A percentile compares a stretch with the other conserved stretches of the same genome.
Conservation (phyloP, 53 echinoderm and acorn worm species). For the Pentamera pediparva region DNA sequence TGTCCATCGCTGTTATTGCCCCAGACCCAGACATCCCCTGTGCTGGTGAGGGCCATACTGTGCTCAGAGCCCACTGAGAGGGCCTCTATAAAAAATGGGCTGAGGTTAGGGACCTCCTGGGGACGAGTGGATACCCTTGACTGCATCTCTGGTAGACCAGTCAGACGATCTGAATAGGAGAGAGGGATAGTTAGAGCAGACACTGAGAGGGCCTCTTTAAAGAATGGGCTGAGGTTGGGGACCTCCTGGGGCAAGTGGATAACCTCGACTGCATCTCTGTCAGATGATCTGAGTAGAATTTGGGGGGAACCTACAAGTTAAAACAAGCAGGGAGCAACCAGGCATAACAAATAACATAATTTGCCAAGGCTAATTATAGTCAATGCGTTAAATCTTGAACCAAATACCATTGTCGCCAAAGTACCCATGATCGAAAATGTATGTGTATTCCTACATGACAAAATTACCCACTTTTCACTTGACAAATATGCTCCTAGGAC, state of each 20-base stretch:
- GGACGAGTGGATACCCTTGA: constrained; percentile 79
- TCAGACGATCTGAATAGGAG: constrained; percentile 70
- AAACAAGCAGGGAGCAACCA: no score
- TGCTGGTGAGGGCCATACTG: constrained; percentile 85
- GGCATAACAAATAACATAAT: no score
- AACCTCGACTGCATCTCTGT: constrained; percentile 77
- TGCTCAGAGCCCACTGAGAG: constrained; percentile 90
- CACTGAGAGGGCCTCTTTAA: not conserved
- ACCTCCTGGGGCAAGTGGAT: constrained; percentile 84
- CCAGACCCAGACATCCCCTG: constrained; percentile 98
- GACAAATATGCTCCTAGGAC: no score
- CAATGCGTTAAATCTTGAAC: no score
- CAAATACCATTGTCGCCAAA: no score
- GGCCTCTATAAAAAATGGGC: constrained; percentile 91
- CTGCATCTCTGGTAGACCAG: constrained; percentile 83
- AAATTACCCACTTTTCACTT: no score
- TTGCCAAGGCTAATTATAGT: no score
- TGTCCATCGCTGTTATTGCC: constrained; percentile 96
- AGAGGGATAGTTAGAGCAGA: not conserved
- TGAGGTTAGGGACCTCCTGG: constrained; percentile 79
- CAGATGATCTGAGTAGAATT: constrained; percentile 68
- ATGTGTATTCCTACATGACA: no score
- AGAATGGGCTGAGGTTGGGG: not conserved
- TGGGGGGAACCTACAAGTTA: not conserved
- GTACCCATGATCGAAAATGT: no score